Percentiles rank a stretch among this genome's conserved stretches.
phyloP scores from a whole-genome alignment of 2,797 vertebrate species.

The Aeoliscus strigatus region DNA sequence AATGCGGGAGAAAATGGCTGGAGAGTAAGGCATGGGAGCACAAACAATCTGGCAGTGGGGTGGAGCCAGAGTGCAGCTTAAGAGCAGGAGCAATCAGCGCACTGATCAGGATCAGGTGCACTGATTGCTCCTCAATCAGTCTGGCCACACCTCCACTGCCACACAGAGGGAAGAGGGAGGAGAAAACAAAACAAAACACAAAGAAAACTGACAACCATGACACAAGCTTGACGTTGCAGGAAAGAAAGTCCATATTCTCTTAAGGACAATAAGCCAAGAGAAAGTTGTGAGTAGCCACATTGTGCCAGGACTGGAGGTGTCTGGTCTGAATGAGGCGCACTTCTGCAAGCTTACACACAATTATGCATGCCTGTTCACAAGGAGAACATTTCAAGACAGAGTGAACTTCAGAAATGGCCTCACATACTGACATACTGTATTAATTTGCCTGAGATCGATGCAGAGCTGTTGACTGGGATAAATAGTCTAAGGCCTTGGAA shows the following conservation, averaged over 20 bases:
- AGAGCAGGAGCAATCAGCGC: too few species aligned
- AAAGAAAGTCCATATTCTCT: not conserved
- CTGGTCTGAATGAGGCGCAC: not conserved
- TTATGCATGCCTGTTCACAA: slow-evolving; percentile 9
- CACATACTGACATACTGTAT: slow-evolving; percentile 8
- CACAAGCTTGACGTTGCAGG: slow-evolving; percentile 3
- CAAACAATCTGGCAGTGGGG: too few species aligned
- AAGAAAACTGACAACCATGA: too few species aligned
- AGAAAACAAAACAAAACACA: too few species aligned
- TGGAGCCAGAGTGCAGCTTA: too few species aligned
- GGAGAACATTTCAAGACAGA: slow-evolving; percentile 1
- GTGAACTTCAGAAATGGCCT: slow-evolving; percentile 2
- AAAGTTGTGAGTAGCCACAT: slow-evolving; percentile 11
- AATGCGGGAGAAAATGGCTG: too few species aligned
- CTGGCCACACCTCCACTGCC: too few species aligned
- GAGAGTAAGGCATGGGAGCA: too few species aligned
- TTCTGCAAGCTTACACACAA: slow-evolving; percentile 7
- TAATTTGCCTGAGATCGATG: slow-evolving; percentile 1
- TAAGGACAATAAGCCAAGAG: slow-evolving; percentile 8
- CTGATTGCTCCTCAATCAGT: too few species aligned
- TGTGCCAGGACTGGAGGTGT: slow-evolving; percentile 15
- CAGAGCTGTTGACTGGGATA: slow-evolving; percentile 2
- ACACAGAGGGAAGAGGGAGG: too few species aligned
- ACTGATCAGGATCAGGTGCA: too few species aligned
- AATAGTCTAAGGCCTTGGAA: slow-evolving; percentile 11